These are phyloP conservation scores for Tiaroga cobitis DNA, from an alignment of 2,797 vertebrate genomes.

Conservation along the genomic window DNA sequence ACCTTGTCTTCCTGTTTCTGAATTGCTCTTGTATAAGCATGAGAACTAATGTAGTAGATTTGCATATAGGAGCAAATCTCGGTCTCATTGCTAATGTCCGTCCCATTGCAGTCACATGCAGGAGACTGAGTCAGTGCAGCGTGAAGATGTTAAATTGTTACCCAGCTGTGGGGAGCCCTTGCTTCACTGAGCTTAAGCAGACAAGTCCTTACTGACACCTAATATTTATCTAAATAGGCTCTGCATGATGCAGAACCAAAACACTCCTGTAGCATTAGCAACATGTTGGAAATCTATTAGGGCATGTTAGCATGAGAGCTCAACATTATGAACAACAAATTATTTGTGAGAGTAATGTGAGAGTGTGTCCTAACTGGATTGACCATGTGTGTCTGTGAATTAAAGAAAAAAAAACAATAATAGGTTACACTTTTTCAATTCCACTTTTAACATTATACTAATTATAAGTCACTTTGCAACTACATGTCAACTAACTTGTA, in stretches of 20 bases:
- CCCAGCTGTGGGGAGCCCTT: slow-evolving; percentile 14
- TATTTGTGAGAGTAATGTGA: not conserved
- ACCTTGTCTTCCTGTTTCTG: not conserved
- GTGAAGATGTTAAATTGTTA: slow-evolving; percentile 73
- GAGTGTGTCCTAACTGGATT: not conserved
- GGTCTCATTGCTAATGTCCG: slow-evolving; percentile 51
- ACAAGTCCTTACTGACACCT: slow-evolving; percentile 38
- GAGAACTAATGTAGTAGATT: not conserved
- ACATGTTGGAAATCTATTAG: slow-evolving; percentile 4
- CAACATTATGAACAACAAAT: not conserved
- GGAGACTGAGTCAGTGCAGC: slow-evolving; percentile 68
- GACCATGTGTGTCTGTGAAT: not conserved
- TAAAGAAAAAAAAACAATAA: not conserved
- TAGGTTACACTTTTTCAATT: not conserved
- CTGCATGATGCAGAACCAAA: slow-evolving; percentile 19
- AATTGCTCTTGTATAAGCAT: slow-evolving; percentile 14
- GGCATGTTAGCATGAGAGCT: not conserved
- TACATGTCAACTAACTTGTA: not conserved
- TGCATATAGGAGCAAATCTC: slow-evolving; percentile 40
- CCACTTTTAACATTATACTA: not conserved
- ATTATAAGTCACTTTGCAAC: not conserved
- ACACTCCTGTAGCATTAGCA: slow-evolving; percentile 25
- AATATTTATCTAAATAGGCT: slow-evolving; percentile 41
- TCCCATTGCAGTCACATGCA: slow-evolving; percentile 62
- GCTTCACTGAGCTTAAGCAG: slow-evolving; percentile 20